phyloP scores from a whole-genome alignment of 2,888 invertebrate species.

The Melinopterus prodromus region DNA sequence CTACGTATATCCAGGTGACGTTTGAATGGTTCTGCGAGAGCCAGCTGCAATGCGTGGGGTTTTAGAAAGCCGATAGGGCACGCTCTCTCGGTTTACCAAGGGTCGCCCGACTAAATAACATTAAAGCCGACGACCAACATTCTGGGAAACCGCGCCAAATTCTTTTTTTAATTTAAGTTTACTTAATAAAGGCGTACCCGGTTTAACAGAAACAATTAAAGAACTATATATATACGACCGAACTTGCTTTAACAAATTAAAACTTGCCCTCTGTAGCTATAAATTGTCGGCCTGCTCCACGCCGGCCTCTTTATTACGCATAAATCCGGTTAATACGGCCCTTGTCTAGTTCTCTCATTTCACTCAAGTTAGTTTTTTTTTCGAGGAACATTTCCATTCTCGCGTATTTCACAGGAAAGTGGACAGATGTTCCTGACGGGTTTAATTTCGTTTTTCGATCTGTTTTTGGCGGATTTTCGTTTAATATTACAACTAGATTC shows the following conservation, averaged over 20 bases:
- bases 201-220: neutral
- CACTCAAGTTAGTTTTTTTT: slow-evolving; percentile 23
- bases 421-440: neutral
- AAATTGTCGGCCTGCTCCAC: neutral
- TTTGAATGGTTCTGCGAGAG: neutral
- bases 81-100: neutral
- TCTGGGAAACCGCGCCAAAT: neutral
- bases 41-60: neutral
- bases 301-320: slow-evolving; percentile 31
- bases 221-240: too few species aligned
- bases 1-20: neutral
- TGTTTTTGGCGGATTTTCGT: neutral
- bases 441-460: neutral
- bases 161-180: neutral
- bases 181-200: neutral
- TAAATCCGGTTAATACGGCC: slow-evolving; percentile 34
- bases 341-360: slow-evolving; percentile 31
- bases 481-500: too few species aligned
- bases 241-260: neutral
- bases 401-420: neutral
- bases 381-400: neutral
- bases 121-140: neutral
- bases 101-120: neutral
- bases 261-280: neutral
- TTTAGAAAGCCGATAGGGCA: slow-evolving; percentile 4